Base-by-base conservation (phyloP, 2,113 vertebrate species). In the Trochalopteron elliotii region DNA sequence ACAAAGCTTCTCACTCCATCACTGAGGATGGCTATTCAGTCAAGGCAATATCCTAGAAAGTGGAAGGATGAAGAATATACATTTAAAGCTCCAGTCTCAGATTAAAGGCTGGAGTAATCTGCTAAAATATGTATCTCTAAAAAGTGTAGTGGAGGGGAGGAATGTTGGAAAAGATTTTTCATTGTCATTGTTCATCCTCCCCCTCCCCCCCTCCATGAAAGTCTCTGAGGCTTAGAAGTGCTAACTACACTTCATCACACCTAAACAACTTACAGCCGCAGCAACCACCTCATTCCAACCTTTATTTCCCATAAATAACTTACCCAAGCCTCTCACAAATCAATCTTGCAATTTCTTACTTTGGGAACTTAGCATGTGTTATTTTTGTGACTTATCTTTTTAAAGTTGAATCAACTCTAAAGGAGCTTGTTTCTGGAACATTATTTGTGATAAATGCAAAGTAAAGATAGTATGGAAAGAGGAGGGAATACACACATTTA, bases 251-350 rank as follows among this genome's bases (percentile, higher is more conserved):
- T 86, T 93, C 31, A 83, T 60, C 68, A 96, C 71, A 96, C 74
- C 69, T 82, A 39, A 86, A 80, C 50, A 90, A 84, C 83, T 94
- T 92, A 90, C 15, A 89, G 59, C 49, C 89, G n/a, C 57, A 93
- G 53, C 16, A n/a, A 63, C 57, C 60, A 45, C n/a, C 47, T 77
- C 35, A 49, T 33, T 94, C 37, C 47, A 83, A 47, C 35, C 39
- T 92, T 89, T 87, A 75, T 47, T 68, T 82, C 23, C 47, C n/a
- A 21, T 18, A 89, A 86, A 81, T 31, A 77, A 89, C 44, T 53
- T 72, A 40, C 39, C 7, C 27, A 56, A 87, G 24, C 2, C 15
- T 88, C n/a, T 18, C 52, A 83, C 15, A 86, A 88, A 88, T 52
- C n/a, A 79, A 14, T 52, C 37, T 37, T 78, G 23, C 28, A 71